Conservation (phyloP, 2,888 invertebrate species). For the Diarsia rubi region DNA sequence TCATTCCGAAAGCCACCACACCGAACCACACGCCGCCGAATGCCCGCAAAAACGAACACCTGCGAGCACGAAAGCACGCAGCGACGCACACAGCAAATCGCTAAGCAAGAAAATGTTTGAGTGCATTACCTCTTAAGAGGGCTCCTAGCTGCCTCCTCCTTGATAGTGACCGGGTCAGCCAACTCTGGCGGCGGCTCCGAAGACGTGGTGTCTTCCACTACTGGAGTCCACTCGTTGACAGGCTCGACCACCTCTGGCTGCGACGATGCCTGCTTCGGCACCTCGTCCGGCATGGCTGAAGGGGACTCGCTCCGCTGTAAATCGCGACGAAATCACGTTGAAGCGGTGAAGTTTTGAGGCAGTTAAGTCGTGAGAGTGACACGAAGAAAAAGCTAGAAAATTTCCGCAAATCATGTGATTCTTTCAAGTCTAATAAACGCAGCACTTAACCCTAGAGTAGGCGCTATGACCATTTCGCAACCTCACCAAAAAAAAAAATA, state of each 20-base stretch:
- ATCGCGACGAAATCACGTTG: not conserved
- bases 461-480: no score
- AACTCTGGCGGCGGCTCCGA: constrained; percentile 78
- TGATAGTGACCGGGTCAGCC: constrained; percentile 68
- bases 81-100: no score
- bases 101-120: not conserved
- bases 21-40: no score
- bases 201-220: constrained; percentile 83
- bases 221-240: constrained; percentile 82
- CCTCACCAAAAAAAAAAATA: no score
- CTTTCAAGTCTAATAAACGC: not conserved
- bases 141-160: constrained; percentile 82
- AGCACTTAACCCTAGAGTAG: not conserved
- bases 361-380: not conserved
- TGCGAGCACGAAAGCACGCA: no score
- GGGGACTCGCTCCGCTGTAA: constrained; percentile 85
- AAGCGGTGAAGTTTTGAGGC: no score
- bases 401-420: not conserved
- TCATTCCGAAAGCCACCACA: no score
- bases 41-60: no score
- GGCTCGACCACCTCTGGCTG: constrained; percentile 75
- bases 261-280: constrained; percentile 69
- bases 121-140: constrained; percentile 83
- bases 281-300: constrained; percentile 73
- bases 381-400: not conserved